Base-by-base conservation (phyloP, 2,888 invertebrate genomes). In the Druceiella hillmani region DNA sequence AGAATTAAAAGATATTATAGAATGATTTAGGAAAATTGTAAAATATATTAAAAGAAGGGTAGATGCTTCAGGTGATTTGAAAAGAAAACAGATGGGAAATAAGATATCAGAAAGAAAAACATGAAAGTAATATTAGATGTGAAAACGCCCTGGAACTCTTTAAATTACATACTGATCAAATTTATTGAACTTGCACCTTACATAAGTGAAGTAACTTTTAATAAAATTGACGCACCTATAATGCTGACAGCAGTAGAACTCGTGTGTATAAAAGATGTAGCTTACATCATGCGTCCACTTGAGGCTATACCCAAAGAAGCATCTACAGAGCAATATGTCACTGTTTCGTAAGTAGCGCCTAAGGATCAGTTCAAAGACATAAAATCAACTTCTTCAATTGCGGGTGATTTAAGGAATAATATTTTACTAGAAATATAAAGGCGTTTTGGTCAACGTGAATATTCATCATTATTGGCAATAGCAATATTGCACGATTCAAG, bases 211-310 rank as follows among this genome's bases (percentile, higher is more conserved):
- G 26, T 38, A 3, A 33, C 33, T 25, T 33, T 38, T 38, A 25
- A 25, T 15, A 38, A 38, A 33, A 33, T 38, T 34, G 3, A 33
- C 15, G 33, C 33, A 33, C 38, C 33, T 14, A 33, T 26, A 4
- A 38, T 38, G 38, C 38, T 33, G 27, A 33, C 38, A n/a, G 33
- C 38, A 24, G 38, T 33, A 16, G 33, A 38, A 16, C 33, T 38
- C 10, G 12, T 13, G 5, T 16, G 10, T 17, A 14, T 36, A 11
- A 31, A 30, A 15, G 16, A 36, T 31, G 36, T 15, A 29, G 29
- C 36, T 14, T n/a, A 36, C 22, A 9, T 36, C 12, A 10, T 33
- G 16, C 33, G 24, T 4, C 33, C 33, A 33, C 24, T 33, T 3
- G 33, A 33, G 13, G 33, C 33, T 33, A 33, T 33, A 25, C 22